phyloP scores from a whole-genome alignment of 2,888 invertebrate genomes.

The Neuroscelio doddi region DNA sequence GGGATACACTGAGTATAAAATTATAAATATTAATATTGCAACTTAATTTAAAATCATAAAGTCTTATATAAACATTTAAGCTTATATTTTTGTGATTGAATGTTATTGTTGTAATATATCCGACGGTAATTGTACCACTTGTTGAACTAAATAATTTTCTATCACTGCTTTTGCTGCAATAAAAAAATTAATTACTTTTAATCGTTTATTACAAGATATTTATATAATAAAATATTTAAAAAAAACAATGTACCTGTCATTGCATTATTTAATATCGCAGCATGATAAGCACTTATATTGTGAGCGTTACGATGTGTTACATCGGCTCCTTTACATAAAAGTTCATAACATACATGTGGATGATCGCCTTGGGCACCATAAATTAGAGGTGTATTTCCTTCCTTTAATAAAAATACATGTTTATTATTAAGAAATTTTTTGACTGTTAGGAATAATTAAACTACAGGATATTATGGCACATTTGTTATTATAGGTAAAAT shows the following conservation, averaged over 20 bases:
- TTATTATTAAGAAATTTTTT: no score
- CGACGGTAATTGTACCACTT: constrained; percentile 60
- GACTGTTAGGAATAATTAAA: no score
- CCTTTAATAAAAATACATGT: constrained; percentile 74
- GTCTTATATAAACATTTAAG: no score
- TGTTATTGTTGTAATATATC: constrained; percentile 50
- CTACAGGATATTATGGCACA: no score
- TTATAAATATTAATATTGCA: no score
- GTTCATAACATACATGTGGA: constrained; percentile 89
- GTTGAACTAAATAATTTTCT: constrained; percentile 81
- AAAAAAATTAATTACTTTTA: constrained; percentile 47
- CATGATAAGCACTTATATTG: constrained; percentile 87
- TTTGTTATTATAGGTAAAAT: no score
- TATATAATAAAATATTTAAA: constrained; percentile 3
- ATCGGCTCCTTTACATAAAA: constrained; percentile 86
- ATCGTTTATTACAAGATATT: no score
- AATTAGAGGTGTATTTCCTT: constrained; percentile 92
- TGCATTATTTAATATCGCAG: constrained; percentile 80
- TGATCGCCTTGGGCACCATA: constrained; percentile 93
- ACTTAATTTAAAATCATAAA: no score
- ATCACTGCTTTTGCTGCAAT: constrained; percentile 84
- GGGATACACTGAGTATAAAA: no score
- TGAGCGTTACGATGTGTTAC: constrained; percentile 86
- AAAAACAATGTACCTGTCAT: constrained; percentile 55
- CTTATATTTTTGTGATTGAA: no score